phyloP scores from a whole-genome alignment of 2,888 invertebrate genomes.

The Drosophila siamana region DNA sequence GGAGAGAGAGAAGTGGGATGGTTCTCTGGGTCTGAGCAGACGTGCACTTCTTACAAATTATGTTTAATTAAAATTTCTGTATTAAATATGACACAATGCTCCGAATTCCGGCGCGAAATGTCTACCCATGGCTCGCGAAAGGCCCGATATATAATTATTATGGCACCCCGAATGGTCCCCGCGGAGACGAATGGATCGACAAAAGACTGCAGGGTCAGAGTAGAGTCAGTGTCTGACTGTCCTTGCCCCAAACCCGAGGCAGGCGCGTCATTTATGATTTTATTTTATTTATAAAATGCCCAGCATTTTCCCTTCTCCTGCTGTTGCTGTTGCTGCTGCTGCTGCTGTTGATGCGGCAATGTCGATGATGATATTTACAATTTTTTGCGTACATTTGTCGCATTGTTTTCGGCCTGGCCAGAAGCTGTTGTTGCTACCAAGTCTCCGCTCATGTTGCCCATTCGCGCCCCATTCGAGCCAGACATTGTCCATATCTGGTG shows the following conservation, averaged over 20 bases:
- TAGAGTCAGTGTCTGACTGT: constrained; percentile 24
- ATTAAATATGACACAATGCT: constrained; percentile 86
- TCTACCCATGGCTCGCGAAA: constrained; percentile 49
- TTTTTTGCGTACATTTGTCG: constrained; percentile 72
- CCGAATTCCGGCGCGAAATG: constrained; percentile 84
- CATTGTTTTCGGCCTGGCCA: constrained; percentile 55
- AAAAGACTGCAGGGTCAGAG: not conserved
- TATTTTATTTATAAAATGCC: constrained; percentile 79
- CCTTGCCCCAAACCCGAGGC: constrained; percentile 19
- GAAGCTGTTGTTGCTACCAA: constrained; percentile 24
- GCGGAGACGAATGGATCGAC: not conserved
- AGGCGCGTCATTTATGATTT: constrained; percentile 76
- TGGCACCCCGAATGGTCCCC: constrained; percentile 57
- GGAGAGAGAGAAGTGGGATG: not conserved
- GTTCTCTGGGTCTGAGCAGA: constrained; percentile 37
- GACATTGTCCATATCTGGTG: constrained; percentile 75
- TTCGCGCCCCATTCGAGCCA: constrained; percentile 64
- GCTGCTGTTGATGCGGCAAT: constrained; percentile 31
- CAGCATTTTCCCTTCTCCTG: constrained; percentile 54
- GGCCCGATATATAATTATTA: constrained; percentile 63
- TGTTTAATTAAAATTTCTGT: constrained; percentile 86
- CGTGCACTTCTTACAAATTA: constrained; percentile 85
- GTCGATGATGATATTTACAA: constrained; percentile 80
- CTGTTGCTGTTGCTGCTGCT: not conserved
- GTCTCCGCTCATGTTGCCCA: constrained; percentile 44